Percentiles rank a stretch among this genome's conserved stretches.
Conservation (phyloP, 2,888 invertebrate species). For the Trachelus stipa region DNA sequence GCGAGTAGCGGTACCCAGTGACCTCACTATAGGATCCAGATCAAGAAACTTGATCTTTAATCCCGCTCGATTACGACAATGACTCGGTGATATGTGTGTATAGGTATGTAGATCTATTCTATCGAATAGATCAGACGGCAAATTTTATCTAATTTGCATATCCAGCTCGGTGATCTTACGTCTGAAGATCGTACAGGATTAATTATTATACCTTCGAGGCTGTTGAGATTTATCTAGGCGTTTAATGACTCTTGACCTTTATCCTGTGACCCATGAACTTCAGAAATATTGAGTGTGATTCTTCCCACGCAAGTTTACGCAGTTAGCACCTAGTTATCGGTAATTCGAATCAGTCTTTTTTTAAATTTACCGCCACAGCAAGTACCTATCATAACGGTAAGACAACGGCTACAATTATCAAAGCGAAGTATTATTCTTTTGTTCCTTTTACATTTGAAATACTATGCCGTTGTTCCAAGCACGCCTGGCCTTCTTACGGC, state of each 20-base stretch:
- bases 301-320: background rate
- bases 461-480: constrained; percentile 3
- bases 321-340: background rate
- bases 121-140: background rate
- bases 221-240: background rate
- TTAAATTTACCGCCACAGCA: background rate
- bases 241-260: background rate
- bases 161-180: background rate
- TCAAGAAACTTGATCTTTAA: background rate
- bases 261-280: background rate
- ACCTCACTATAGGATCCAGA: constrained; percentile 2
- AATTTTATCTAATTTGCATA: background rate
- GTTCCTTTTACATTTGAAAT: background rate
- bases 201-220: background rate
- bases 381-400: background rate
- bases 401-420: background rate
- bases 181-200: background rate
- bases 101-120: background rate
- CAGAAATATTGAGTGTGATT: background rate
- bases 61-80: background rate
- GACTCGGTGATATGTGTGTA: background rate
- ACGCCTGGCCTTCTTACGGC: background rate
- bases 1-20: constrained; percentile 15
- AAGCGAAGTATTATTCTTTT: background rate
- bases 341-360: background rate